Evolutionary conservation across 2,888 invertebrate genomes (phyloP).

Genomic region (Coronaproctus castanopsis): DNA sequence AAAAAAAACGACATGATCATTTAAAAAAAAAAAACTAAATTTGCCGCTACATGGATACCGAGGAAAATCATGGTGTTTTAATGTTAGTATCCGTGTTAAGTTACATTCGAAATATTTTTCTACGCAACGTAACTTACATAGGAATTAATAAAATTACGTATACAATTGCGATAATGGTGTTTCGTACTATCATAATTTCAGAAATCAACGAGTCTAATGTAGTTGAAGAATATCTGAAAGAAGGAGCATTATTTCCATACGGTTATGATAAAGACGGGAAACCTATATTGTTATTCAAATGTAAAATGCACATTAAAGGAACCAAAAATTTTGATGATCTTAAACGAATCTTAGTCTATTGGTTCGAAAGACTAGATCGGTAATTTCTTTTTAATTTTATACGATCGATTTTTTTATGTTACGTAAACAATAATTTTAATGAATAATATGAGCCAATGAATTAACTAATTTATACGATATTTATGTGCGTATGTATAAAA

Average conservation of each 20-base stretch:
- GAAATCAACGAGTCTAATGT: conserved; percentile 50
- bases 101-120: conserved; percentile 2
- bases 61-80: too few relatives aligned
- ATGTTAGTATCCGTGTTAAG: conserved; percentile 4
- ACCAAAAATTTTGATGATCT: conserved; percentile 50
- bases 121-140: too few relatives aligned
- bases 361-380: conserved; percentile 60
- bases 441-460: too few relatives aligned
- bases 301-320: conserved; percentile 60
- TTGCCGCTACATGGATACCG: too few relatives aligned
- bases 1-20: too few relatives aligned
- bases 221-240: conserved; percentile 47
- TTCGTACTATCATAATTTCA: conserved; percentile 21
- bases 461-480: too few relatives aligned
- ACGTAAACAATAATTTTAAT: background rate
- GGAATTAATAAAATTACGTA: too few relatives aligned
- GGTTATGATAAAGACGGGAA: conserved; percentile 64
- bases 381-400: conserved; percentile 22
- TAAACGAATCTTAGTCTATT: conserved; percentile 63
- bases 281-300: conserved; percentile 53
- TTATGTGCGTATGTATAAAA: too few relatives aligned
- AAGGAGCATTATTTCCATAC: conserved; percentile 55
- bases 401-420: background rate
- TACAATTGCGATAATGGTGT: too few relatives aligned
- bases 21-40: too few relatives aligned